A percentile compares a stretch with the other conserved stretches of the same genome.
phyloP scores from a whole-genome alignment of 2,113 vertebrate genomes.

The Danionella cerebrum region DNA sequence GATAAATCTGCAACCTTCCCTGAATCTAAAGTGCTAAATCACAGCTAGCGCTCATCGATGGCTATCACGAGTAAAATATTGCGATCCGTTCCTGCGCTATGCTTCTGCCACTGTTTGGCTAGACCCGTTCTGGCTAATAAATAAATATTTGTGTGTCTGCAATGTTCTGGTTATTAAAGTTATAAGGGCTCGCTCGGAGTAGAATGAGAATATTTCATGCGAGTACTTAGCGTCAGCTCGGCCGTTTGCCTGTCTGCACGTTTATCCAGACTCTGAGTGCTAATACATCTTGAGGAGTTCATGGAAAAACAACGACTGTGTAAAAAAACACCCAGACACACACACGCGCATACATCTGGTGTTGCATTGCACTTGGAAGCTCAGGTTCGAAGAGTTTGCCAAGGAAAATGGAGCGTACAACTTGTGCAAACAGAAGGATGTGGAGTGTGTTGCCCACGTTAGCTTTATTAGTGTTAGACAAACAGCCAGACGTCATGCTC shows the following conservation, averaged over 20 bases:
- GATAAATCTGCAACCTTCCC: slow-evolving; percentile 56
- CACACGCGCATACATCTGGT: slow-evolving; percentile 1
- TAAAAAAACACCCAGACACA: not conserved
- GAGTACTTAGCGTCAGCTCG: slow-evolving; percentile 23
- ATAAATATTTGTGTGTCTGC: slow-evolving; percentile 53
- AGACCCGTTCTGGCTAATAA: slow-evolving; percentile 42
- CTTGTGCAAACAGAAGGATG: slow-evolving; percentile 21
- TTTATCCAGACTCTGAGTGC: slow-evolving; percentile 13
- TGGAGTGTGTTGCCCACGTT: slow-evolving; percentile 20
- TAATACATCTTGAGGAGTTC: not conserved
- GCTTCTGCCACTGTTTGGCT: slow-evolving; percentile 47
- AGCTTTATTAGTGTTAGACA: slow-evolving; percentile 32
- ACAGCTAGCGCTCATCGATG: slow-evolving; percentile 50
- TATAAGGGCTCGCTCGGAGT: slow-evolving; percentile 30
- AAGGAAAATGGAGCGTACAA: slow-evolving; percentile 19
- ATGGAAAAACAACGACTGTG: not conserved
- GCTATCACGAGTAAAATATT: slow-evolving; percentile 52
- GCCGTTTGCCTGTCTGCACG: not conserved
- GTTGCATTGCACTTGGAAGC: not conserved
- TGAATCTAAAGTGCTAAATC: slow-evolving; percentile 58
- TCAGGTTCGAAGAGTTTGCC: not conserved
- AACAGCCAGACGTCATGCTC: slow-evolving; percentile 8
- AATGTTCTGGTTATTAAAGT: slow-evolving; percentile 40
- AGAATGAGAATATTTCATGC: slow-evolving; percentile 25
- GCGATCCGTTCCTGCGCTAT: slow-evolving; percentile 44